Conservation (phyloP, 1,140 invertebrate genomes). For the Akabosia matsudoensis region DNA sequence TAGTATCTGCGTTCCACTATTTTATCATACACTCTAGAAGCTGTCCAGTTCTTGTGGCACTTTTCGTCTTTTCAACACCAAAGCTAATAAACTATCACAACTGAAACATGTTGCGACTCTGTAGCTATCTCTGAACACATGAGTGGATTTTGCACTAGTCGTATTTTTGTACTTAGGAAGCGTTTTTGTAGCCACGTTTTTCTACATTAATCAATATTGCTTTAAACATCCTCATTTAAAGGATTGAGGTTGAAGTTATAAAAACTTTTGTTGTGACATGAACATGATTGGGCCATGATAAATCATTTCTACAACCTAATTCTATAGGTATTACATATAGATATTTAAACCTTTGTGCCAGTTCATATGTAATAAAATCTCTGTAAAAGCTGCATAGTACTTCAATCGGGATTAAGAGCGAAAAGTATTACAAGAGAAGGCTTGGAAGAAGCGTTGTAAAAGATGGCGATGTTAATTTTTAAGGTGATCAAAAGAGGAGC, state of each 20-base stretch:
- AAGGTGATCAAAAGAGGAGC: neutral
- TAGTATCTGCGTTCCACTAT: no score
- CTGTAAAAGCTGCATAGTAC: no score
- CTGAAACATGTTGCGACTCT: no score
- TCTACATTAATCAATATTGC: neutral
- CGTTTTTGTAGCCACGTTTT: neutral
- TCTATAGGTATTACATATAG: neutral
- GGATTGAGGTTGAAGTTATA: neutral
- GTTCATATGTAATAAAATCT: no score
- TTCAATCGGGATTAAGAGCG: neutral
- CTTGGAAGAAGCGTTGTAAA: neutral
- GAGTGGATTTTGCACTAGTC: no score
- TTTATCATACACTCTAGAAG: no score
- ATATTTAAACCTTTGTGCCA: no score
- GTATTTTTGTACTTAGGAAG: no score
- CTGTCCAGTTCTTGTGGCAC: no score
- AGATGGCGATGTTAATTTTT: neutral
- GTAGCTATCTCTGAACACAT: no score
- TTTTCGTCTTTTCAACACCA: no score
- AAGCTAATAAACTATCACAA: no score
- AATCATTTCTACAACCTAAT: neutral
- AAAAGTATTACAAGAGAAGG: neutral
- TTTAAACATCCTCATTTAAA: neutral
- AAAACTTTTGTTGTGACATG: neutral
- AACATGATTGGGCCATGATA: neutral